Evolutionary conservation across 2,888 invertebrate genomes (phyloP).

Genomic region (Drosophila peninsularis): DNA sequence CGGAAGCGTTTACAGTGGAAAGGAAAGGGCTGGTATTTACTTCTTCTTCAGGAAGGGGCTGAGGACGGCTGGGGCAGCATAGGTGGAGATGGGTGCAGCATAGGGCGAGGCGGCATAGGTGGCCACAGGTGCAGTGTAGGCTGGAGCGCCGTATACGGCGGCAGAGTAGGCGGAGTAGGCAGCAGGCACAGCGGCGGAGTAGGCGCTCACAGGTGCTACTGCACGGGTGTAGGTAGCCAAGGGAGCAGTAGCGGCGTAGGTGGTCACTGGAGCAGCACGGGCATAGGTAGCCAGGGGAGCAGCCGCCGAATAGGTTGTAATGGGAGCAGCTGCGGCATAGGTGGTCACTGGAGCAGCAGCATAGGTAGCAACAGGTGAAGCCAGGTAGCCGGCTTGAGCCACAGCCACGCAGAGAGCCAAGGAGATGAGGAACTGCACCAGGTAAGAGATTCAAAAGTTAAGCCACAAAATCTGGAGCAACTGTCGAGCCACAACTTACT

Average conservation of each 20-base stretch:
- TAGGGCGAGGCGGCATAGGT: conserved; percentile 33
- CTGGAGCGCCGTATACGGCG: background rate
- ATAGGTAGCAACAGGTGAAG: conserved; percentile 50
- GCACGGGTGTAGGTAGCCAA: conserved; percentile 1
- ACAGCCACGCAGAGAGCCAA: conserved; percentile 55
- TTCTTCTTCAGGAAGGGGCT: conserved; percentile 54
- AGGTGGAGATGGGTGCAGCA: conserved; percentile 43
- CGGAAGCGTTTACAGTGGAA: background rate
- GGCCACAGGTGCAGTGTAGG: conserved; percentile 8
- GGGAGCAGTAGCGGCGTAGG: conserved; percentile 14
- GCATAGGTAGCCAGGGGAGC: conserved; percentile 32
- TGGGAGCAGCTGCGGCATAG: conserved; percentile 34
- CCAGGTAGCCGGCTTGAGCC: conserved; percentile 55
- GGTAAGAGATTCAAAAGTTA: background rate
- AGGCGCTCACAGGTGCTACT: conserved; percentile 17
- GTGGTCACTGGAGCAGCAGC: conserved; percentile 43
- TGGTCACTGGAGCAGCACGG: conserved; percentile 20
- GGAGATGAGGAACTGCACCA: conserved; percentile 47
- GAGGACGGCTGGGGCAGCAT: conserved; percentile 52
- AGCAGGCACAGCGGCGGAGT: conserved; percentile 30
- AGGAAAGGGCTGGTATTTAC: conserved; percentile 9
- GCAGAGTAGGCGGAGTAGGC: conserved; percentile 7
- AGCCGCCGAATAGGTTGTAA: conserved; percentile 29
- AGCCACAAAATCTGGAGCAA: background rate
- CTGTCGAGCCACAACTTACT: conserved; percentile 34